Conservation (phyloP, 2,113 vertebrate species). For the Ariopsis seemanni region DNA sequence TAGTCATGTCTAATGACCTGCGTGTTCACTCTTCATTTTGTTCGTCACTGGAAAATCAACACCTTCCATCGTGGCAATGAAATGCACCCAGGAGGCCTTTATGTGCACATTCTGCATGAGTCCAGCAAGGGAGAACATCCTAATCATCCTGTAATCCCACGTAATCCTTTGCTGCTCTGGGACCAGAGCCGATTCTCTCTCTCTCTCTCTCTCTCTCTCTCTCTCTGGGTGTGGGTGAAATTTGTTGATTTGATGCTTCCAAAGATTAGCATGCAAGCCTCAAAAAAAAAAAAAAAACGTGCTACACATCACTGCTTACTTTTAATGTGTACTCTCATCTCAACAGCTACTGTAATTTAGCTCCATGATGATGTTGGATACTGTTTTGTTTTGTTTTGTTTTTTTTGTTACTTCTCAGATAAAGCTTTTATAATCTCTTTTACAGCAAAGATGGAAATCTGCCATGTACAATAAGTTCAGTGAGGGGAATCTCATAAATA, state of each 20-base stretch:
- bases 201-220: neutral
- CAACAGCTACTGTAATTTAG: neutral
- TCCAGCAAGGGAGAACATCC: constrained; percentile 55
- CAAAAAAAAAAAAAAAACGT: neutral
- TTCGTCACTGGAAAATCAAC: constrained; percentile 57
- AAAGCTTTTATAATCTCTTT: neutral
- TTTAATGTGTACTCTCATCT: neutral
- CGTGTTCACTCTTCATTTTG: constrained; percentile 28
- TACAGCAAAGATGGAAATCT: neutral
- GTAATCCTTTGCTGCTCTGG: constrained; percentile 71
- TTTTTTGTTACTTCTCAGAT: neutral
- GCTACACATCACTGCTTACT: neutral
- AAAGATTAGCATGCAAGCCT: neutral
- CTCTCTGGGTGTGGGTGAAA: neutral
- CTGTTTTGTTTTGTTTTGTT: neutral
- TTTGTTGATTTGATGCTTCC: constrained; percentile 6
- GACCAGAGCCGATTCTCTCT: constrained; percentile 55
- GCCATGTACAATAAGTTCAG: neutral
- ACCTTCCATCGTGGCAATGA: constrained; percentile 50
- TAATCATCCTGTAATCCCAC: constrained; percentile 74
- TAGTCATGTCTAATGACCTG: neutral
- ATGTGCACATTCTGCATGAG: constrained; percentile 53
- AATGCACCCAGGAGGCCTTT: constrained; percentile 64
- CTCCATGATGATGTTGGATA: neutral
- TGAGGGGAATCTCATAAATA: neutral